A percentile compares a stretch with the other conserved stretches of the same genome.
Conservation (phyloP, 1,140 invertebrate species). For the Camponotus floridanus region DNA sequence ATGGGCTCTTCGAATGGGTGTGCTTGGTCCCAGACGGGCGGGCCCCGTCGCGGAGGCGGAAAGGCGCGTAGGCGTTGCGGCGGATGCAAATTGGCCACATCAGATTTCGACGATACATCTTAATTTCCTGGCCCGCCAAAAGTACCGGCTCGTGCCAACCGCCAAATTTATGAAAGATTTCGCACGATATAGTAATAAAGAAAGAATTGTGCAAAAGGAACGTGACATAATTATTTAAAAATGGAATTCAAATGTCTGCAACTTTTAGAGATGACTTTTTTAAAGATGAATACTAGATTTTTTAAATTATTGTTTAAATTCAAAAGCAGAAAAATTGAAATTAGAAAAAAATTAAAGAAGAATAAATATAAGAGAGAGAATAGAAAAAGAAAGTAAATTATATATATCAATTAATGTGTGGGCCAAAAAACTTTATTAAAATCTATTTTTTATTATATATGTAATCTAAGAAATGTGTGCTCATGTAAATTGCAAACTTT, state of each 20-base stretch:
- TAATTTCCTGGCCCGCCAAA: slow-evolving; percentile 82
- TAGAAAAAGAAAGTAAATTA: not conserved
- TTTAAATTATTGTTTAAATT: no score
- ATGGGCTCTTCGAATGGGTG: slow-evolving; percentile 69
- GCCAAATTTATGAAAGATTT: slow-evolving; percentile 64
- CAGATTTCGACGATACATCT: slow-evolving; percentile 85
- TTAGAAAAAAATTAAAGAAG: not conserved
- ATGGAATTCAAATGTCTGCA: not conserved
- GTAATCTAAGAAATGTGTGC: not conserved
- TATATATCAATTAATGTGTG: no score
- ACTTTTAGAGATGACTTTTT: no score
- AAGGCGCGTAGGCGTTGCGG: slow-evolving; percentile 83
- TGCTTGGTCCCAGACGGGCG: slow-evolving; percentile 78
- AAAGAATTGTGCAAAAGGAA: not conserved
- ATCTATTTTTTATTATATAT: not conserved
- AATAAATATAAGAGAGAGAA: not conserved
- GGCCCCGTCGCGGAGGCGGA: slow-evolving; percentile 78
- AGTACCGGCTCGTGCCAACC: slow-evolving; percentile 70
- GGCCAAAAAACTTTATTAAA: not conserved
- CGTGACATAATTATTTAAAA: not conserved
- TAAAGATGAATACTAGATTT: no score
- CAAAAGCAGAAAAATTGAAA: no score
- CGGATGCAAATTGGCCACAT: slow-evolving; percentile 85
- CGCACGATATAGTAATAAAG: not conserved
- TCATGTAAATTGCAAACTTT: not conserved